phyloP scores from a whole-genome alignment of 2,888 invertebrate genomes.

The Rotaria macrura region DNA sequence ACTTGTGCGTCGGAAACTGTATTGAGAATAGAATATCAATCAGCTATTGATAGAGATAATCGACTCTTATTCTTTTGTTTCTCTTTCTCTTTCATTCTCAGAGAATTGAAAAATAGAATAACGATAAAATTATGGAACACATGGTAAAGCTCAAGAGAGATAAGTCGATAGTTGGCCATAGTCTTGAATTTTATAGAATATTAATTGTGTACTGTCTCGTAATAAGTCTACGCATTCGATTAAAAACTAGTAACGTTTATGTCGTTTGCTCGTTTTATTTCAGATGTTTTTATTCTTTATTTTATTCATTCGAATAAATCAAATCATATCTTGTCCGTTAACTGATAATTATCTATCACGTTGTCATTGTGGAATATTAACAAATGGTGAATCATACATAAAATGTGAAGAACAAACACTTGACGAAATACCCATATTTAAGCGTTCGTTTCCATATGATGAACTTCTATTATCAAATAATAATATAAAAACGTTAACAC shows the following conservation, averaged over 20 bases:
- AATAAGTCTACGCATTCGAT: background rate
- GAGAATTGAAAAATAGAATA: background rate
- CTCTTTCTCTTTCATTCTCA: background rate
- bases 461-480: background rate
- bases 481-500: background rate
- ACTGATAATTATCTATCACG: background rate
- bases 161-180: background rate
- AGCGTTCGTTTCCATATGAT: slow-evolving; percentile 18
- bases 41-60: background rate
- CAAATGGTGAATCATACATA: background rate
- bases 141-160: background rate
- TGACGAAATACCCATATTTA: background rate
- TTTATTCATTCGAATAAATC: background rate
- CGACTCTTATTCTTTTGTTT: background rate
- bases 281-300: background rate
- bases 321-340: background rate
- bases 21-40: background rate
- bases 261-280: background rate
- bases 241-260: too few species aligned
- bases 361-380: slow-evolving; percentile 19
- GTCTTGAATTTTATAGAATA: background rate
- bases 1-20: background rate
- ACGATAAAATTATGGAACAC: background rate
- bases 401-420: background rate
- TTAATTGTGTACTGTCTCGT: background rate